Evolutionary conservation across 2,888 invertebrate species (phyloP), one percentile per base, ranked within the genome.

Genomic region (Nowickia ferox): DNA sequence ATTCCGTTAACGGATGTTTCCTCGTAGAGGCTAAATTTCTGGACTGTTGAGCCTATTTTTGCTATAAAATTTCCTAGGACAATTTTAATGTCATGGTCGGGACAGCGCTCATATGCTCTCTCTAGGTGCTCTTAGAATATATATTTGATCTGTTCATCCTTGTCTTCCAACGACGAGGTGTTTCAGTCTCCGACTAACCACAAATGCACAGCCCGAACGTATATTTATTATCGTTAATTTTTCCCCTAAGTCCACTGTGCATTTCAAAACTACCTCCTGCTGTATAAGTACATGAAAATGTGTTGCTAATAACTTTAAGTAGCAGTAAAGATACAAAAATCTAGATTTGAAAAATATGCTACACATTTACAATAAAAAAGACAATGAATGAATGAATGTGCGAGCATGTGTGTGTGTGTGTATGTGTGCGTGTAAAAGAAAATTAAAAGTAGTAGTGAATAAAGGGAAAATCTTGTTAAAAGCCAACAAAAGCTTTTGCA

Each of bases 401-500:
- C 10, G 17, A 10, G 19, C 17, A 9, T 38, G 17, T 48, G 66
- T 30, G 48, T 11, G 11, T 66, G 17, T 53, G 19, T 22, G 8
- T 55, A 15, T 57, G 57, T 15, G 15, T 30, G 15, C 13, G 30
- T 15, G 10, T 17, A 22, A 51, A 40, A 38, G 6, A 65, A 55
- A 65, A 57, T 38, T 66, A 55, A 57, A 65, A 65, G 17, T 38
- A 61, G 9, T 55, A 44, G 10, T 38, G 10, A 44, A 74, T 11
- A 38, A 40, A 71, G n/a, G 72, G 42, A 46, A 48, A 65, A 46
- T 75, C 51, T 79, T 75, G 61, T 65, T 69, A 61, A 74, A 80
- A 80, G 30, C n/a, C 40, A 48, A 84, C 71, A 75, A 80, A 84
- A 84, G 76, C 65, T 74, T 69, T 74, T 63, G 48, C 78, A 61